Percentiles rank a stretch among this genome's conserved stretches.
Evolutionary conservation across 2,797 vertebrate genomes (phyloP).

Genomic region (Remorina albescens): DNA sequence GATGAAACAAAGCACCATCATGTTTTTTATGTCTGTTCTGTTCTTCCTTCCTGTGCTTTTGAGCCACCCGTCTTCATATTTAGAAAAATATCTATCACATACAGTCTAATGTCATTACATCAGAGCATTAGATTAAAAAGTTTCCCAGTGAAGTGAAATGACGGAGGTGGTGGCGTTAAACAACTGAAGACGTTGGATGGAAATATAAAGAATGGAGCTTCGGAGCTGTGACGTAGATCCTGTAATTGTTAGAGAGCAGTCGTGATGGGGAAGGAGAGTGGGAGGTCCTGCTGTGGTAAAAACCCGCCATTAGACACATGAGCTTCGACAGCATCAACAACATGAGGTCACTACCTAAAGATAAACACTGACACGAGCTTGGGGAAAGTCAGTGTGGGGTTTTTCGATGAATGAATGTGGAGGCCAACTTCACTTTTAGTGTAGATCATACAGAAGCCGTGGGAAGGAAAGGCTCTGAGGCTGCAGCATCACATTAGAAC

Average conservation of each 20-base stretch:
- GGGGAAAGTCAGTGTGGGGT: constrained; percentile 46
- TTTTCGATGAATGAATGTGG: constrained; percentile 19
- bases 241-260: constrained; percentile 80
- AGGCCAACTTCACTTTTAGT: neutral
- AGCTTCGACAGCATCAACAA: constrained; percentile 52
- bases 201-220: constrained; percentile 64
- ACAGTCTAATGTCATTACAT: neutral
- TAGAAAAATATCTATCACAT: neutral
- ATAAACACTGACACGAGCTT: constrained; percentile 40
- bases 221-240: constrained; percentile 78
- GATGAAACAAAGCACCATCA: too few relatives aligned
- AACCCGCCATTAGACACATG: constrained; percentile 45
- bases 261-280: constrained; percentile 26
- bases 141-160: constrained; percentile 20
- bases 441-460: neutral
- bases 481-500: too few relatives aligned
- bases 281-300: constrained; percentile 58
- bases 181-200: constrained; percentile 43
- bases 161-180: constrained; percentile 31
- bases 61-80: neutral
- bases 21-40: constrained; percentile 11
- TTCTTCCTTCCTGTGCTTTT: neutral
- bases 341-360: constrained; percentile 69
- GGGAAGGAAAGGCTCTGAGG: constrained; percentile 30
- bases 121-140: neutral